Evolutionary conservation across 2,797 vertebrate species (phyloP).

Genomic region (Melanotaenia trifasciata): DNA sequence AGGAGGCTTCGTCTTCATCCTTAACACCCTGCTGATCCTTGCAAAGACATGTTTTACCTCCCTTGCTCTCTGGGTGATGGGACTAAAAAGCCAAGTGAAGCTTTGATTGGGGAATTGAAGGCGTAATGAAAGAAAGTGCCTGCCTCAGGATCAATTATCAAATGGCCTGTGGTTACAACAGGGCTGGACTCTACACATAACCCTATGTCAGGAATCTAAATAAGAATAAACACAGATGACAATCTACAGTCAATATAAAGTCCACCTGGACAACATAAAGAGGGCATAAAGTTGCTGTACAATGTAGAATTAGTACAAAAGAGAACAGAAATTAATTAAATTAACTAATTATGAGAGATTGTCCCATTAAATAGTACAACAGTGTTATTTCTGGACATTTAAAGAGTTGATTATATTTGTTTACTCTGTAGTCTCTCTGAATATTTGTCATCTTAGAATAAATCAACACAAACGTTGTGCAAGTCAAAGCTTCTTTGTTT

Average conservation of each 20-base stretch:
- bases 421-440: background rate
- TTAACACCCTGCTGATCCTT: conserved; percentile 25
- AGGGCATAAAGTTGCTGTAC: conserved; percentile 27
- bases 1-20: conserved; percentile 52
- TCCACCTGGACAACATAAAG: background rate
- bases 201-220: conserved; percentile 18
- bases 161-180: conserved; percentile 49
- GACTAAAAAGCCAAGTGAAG: conserved; percentile 44
- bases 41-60: conserved; percentile 61
- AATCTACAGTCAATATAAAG: background rate
- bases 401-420: background rate
- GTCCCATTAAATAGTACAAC: background rate
- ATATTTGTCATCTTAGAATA: background rate
- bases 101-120: conserved; percentile 66
- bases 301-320: background rate
- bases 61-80: conserved; percentile 45
- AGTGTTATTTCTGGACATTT: background rate
- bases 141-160: conserved; percentile 72
- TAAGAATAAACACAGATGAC: conserved; percentile 7
- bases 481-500: background rate
- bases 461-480: background rate
- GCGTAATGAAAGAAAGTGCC: conserved; percentile 64
- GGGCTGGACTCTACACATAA: conserved; percentile 25
- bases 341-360: background rate
- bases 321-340: background rate